These are phyloP conservation scores for Sylvia borin DNA, from an alignment of 2,797 vertebrate genomes.

Conservation along the genomic window DNA sequence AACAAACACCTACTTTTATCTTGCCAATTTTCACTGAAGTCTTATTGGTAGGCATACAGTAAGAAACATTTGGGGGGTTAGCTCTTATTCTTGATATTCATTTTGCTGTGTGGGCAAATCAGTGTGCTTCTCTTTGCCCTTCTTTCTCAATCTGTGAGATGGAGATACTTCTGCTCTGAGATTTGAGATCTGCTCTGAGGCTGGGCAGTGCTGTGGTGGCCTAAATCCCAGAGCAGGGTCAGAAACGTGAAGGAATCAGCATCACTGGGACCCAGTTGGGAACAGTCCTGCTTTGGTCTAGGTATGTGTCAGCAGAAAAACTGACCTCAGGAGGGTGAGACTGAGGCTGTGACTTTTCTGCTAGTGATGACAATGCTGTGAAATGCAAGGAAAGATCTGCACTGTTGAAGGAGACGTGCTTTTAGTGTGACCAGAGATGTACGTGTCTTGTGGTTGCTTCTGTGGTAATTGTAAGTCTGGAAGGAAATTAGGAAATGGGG, in stretches of 20 bases:
- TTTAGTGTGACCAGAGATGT: background rate
- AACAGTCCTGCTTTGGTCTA: background rate
- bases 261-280: slow-evolving; percentile 41
- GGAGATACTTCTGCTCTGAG: background rate
- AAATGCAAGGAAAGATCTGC: background rate
- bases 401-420: background rate
- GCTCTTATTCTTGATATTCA: background rate
- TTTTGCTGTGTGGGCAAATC: background rate
- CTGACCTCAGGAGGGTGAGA: background rate
- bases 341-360: slow-evolving; percentile 21
- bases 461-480: background rate
- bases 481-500: slow-evolving; percentile 45
- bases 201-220: background rate
- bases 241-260: background rate
- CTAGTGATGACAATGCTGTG: background rate
- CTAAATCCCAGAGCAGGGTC: background rate
- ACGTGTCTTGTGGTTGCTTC: background rate
- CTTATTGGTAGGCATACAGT: background rate
- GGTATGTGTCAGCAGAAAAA: slow-evolving; percentile 42
- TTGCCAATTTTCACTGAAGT: background rate
- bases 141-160: slow-evolving; percentile 57
- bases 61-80: background rate
- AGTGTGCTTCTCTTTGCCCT: slow-evolving; percentile 28
- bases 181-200: background rate
- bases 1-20: background rate